Percentiles rank a stretch among this genome's conserved stretches.
Conservation (phyloP, 2,797 vertebrate species). For the Halcyon smyrnensis region DNA sequence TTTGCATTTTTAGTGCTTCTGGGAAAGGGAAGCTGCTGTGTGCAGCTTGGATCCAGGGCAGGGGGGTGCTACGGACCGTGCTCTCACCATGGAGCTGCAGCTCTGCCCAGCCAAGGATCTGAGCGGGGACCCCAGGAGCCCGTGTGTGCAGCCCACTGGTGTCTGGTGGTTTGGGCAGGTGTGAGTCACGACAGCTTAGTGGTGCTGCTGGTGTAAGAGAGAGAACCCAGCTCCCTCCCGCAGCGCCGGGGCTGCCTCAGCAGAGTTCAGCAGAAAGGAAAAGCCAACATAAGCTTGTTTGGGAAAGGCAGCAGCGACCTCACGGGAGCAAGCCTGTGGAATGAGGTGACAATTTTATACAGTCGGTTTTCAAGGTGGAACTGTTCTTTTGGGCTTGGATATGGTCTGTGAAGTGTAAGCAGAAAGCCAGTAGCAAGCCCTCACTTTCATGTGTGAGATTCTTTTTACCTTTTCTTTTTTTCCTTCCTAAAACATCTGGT, state of each 20-base stretch:
- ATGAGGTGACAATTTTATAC: constrained; percentile 66
- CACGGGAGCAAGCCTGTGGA: background rate
- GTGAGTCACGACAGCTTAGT: constrained; percentile 1
- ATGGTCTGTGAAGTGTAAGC: background rate
- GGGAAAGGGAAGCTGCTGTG: background rate
- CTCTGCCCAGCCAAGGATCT: background rate
- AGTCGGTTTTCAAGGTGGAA: constrained; percentile 43
- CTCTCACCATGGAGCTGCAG: background rate
- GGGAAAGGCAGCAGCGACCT: background rate
- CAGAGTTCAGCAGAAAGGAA: constrained; percentile 2
- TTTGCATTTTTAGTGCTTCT: background rate
- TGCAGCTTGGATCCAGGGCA: background rate
- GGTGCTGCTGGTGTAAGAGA: constrained; percentile 30
- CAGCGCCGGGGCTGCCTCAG: constrained; percentile 22
- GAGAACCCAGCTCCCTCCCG: background rate
- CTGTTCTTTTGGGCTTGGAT: constrained; percentile 23
- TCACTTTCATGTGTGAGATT: constrained; percentile 11
- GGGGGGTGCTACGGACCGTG: background rate
- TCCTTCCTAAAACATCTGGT: background rate
- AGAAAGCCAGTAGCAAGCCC: constrained; percentile 37
- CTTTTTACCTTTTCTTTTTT: background rate
- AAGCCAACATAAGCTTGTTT: constrained; percentile 23
- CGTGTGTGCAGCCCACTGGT: rapidly evolving
- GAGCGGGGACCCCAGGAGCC: background rate
- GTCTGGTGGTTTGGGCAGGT: background rate